These are phyloP conservation scores for Phalera bucephala DNA, from an alignment of 2,888 invertebrate species.

Conservation along the genomic window DNA sequence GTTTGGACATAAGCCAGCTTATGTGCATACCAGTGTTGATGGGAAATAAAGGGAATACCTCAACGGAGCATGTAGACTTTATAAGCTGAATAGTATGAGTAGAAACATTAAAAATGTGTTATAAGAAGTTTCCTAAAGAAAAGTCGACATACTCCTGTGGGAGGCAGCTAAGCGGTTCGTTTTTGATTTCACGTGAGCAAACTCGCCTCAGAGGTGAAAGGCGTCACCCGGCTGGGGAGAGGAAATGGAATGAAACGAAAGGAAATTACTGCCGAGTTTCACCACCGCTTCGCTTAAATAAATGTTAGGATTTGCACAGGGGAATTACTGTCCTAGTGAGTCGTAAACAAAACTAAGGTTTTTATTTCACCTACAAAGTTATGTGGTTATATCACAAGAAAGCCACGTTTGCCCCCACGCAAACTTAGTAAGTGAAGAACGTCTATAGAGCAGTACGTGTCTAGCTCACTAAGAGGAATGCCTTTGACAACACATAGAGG, in stretches of 20 bases:
- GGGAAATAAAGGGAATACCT: constrained; percentile 54
- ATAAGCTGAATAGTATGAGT: constrained; percentile 17
- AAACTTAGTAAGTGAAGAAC: constrained; percentile 50
- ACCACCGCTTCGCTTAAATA: constrained; percentile 76
- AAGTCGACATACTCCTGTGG: constrained; percentile 52
- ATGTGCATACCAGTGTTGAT: constrained; percentile 64
- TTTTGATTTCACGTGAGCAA: constrained; percentile 73
- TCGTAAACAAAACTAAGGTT: constrained; percentile 41
- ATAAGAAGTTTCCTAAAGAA: constrained; percentile 10
- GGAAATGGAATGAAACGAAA: constrained; percentile 63
- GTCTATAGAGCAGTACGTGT: constrained; percentile 49
- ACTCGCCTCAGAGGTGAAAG: constrained; percentile 77
- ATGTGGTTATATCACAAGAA: too few species aligned
- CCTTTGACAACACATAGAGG: constrained; percentile 47
- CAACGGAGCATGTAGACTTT: constrained; percentile 54
- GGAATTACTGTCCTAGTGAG: constrained; percentile 14
- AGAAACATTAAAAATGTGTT: constrained; percentile 10
- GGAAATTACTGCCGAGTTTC: constrained; percentile 55
- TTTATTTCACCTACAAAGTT: constrained; percentile 22
- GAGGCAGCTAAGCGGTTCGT: constrained; percentile 81
- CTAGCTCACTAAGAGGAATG: constrained; percentile 41
- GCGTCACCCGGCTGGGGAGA: constrained; percentile 72
- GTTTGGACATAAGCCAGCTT: constrained; percentile 66
- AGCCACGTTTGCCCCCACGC: constrained; percentile 34
- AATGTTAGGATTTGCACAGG: constrained; percentile 33